phyloP scores from a whole-genome alignment of 2,888 invertebrate genomes.

The Idaea biselata region DNA sequence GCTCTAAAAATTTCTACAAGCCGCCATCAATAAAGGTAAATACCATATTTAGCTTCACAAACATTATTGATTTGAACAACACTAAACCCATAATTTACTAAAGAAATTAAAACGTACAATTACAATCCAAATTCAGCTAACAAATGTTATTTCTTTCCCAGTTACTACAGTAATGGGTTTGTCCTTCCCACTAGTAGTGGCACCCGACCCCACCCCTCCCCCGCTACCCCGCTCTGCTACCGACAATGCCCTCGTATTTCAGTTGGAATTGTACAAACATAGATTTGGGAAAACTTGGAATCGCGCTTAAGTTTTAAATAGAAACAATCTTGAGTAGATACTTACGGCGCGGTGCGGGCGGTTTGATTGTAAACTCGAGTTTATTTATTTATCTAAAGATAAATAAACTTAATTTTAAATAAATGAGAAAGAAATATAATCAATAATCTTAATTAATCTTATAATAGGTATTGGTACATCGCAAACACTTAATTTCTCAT shows the following conservation, averaged over 20 bases:
- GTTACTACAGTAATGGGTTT: conserved; percentile 74
- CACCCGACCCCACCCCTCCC: conserved; percentile 42
- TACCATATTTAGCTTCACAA: no score
- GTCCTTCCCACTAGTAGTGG: conserved; percentile 45
- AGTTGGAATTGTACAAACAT: conserved; percentile 78
- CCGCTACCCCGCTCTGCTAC: conserved; percentile 60
- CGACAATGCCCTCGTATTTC: conserved; percentile 81
- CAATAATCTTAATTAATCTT: no score
- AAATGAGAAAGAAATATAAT: no score
- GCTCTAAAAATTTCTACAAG: no score
- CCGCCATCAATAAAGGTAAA: no score
- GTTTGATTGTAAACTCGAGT: conserved; percentile 12
- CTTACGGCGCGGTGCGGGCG: conserved; percentile 17
- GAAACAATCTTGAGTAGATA: conserved; percentile 28
- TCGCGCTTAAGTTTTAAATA: conserved; percentile 54
- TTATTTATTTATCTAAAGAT: no score
- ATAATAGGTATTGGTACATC: no score
- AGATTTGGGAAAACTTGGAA: conserved; percentile 73
- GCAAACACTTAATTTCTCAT: no score
- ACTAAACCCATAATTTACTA: conserved; percentile 32
- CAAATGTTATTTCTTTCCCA: conserved; percentile 75
- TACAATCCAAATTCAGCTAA: conserved; percentile 70
- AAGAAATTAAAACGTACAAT: conserved; percentile 73
- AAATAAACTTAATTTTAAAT: no score
- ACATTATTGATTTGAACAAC: conserved; percentile 25